These are phyloP conservation scores for Parazoanthus darwini DNA, from an alignment of 92 coral and sea anemone genomes.

Conservation along the genomic window DNA sequence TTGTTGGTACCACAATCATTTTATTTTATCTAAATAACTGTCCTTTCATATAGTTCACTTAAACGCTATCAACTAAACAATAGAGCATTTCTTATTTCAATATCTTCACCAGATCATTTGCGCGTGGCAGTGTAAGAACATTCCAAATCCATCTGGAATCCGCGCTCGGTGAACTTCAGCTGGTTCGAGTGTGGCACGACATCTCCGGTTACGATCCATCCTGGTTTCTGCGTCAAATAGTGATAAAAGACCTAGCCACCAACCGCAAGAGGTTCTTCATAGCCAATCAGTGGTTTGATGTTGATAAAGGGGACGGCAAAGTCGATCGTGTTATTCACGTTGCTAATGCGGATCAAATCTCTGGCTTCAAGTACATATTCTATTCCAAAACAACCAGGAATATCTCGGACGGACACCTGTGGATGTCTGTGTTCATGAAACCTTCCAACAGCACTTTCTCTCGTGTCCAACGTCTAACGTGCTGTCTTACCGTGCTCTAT, in stretches of 20 bases:
- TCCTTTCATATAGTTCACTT: background rate
- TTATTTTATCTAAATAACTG: too few species aligned
- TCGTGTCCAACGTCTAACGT: conserved; percentile 64
- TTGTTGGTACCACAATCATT: too few species aligned
- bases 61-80: too few species aligned
- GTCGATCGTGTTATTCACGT: conserved; percentile 61
- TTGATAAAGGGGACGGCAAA: conserved; percentile 71
- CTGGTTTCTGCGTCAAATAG: conserved; percentile 74
- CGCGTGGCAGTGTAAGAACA: conserved; percentile 72
- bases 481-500: conserved; percentile 50
- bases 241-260: conserved; percentile 61
- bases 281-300: conserved; percentile 80
- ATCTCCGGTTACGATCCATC: conserved; percentile 73
- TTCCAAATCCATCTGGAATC: conserved; percentile 56
- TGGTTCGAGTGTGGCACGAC: conserved; percentile 83
- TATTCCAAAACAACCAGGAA: conserved; percentile 64
- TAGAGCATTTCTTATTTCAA: background rate
- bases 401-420: conserved; percentile 70
- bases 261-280: conserved; percentile 66
- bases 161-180: conserved; percentile 71
- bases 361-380: conserved; percentile 73
- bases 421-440: conserved; percentile 73
- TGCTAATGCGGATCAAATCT: conserved; percentile 62
- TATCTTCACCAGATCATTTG: conserved; percentile 32
- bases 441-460: conserved; percentile 73